Percentiles rank a stretch among this genome's conserved stretches.
Conservation (phyloP, 2,113 vertebrate species). For the Prolemur simus region DNA sequence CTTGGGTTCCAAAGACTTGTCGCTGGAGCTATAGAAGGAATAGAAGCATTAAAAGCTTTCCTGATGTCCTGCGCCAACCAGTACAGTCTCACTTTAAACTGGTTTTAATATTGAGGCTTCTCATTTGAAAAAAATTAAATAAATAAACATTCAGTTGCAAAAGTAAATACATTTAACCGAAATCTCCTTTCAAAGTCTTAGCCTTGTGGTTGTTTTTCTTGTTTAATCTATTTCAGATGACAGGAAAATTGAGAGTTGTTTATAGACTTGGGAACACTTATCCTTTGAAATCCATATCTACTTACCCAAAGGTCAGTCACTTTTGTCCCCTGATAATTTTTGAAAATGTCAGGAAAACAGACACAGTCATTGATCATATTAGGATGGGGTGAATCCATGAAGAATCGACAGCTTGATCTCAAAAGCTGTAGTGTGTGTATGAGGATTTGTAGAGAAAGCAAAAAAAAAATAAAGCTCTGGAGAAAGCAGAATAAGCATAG, state of each 20-base stretch:
- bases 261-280: not conserved
- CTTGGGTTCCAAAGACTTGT: not conserved
- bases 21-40: not conserved
- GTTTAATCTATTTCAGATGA: not conserved
- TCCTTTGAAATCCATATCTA: slow-evolving; percentile 19
- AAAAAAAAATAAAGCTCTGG: not conserved
- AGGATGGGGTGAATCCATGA: not conserved
- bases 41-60: not conserved
- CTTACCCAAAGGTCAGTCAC: slow-evolving; percentile 14
- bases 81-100: not conserved
- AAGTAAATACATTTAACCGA: not conserved
- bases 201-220: not conserved
- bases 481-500: not conserved
- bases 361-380: not conserved
- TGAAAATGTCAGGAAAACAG: slow-evolving; percentile 21
- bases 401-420: slow-evolving; percentile 7
- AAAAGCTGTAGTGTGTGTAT: not conserved
- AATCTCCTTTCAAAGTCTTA: not conserved
- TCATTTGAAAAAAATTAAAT: not conserved
- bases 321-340: not conserved
- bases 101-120: not conserved
- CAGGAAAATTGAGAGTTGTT: slow-evolving; percentile 16
- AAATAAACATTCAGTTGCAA: not conserved
- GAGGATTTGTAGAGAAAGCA: not conserved
- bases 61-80: not conserved